phyloP scores from a whole-genome alignment of 2,888 invertebrate genomes.

The Melieria picta region DNA sequence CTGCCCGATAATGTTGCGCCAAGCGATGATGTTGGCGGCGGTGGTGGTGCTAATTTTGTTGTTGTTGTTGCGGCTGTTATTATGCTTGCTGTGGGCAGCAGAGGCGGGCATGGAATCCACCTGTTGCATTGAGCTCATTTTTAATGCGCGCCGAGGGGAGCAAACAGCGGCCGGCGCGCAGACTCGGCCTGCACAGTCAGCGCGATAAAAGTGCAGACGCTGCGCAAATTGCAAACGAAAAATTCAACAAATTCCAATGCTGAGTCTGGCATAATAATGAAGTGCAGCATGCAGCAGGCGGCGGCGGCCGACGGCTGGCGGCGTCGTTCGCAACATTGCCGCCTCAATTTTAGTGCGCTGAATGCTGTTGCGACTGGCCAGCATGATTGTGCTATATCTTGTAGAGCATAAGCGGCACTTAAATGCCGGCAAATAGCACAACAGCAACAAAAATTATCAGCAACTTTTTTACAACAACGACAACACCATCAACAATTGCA shows the following conservation, averaged over 20 bases:
- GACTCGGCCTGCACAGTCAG: slow-evolving; percentile 25
- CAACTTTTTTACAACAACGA: too few species aligned
- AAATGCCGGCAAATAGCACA: too few species aligned
- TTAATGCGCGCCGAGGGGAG: slow-evolving; percentile 39
- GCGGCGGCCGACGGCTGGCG: not conserved
- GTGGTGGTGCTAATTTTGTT: slow-evolving; percentile 34
- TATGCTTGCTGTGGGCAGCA: slow-evolving; percentile 20
- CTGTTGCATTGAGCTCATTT: slow-evolving; percentile 60
- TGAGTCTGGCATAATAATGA: slow-evolving; percentile 63
- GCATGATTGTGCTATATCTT: too few species aligned
- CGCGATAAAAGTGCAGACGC: slow-evolving; percentile 12
- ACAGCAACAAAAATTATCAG: too few species aligned
- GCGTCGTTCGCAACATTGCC: not conserved
- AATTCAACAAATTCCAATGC: slow-evolving; percentile 63
- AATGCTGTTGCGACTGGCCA: too few species aligned
- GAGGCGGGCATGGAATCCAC: slow-evolving; percentile 52
- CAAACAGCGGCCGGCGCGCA: slow-evolving; percentile 31
- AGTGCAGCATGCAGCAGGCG: slow-evolving; percentile 35
- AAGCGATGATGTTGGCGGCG: slow-evolving; percentile 40
- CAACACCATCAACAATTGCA: not conserved
- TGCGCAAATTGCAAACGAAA: slow-evolving; percentile 61
- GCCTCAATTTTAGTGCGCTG: not conserved
- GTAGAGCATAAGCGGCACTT: too few species aligned
- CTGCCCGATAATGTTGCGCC: not conserved
- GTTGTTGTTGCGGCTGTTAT: slow-evolving; percentile 27